These are phyloP conservation scores for Pterocles burchelli DNA, from an alignment of 2,113 vertebrate species.

Conservation along the genomic window DNA sequence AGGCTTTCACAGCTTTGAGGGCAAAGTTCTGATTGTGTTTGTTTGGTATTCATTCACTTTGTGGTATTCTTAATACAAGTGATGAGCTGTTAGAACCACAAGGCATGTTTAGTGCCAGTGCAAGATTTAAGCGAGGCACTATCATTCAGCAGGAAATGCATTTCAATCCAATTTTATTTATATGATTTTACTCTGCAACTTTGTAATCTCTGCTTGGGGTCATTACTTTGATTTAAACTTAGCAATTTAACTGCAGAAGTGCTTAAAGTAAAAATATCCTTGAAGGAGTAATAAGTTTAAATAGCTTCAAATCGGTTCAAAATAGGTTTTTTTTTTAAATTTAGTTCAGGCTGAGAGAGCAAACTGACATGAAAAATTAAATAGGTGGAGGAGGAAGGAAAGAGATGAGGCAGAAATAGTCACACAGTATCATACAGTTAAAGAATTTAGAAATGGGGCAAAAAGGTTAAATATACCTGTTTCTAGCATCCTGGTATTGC, in stretches of 20 bases:
- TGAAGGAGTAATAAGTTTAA: slow-evolving; percentile 75
- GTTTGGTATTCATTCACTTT: slow-evolving; percentile 71
- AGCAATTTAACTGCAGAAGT: slow-evolving; percentile 75
- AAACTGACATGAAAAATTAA: slow-evolving; percentile 51
- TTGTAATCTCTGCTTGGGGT: slow-evolving; percentile 76
- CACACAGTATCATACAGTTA: not conserved
- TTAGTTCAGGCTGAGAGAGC: slow-evolving; percentile 59
- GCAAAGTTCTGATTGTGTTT: slow-evolving; percentile 70
- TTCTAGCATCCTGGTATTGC: not conserved
- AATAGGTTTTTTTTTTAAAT: slow-evolving; percentile 70
- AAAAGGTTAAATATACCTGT: not conserved
- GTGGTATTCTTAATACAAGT: slow-evolving; percentile 60
- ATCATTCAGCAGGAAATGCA: slow-evolving; percentile 74
- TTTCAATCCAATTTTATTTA: slow-evolving; percentile 74
- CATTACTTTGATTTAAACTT: slow-evolving; percentile 80
- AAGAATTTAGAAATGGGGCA: not conserved
- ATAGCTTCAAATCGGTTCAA: slow-evolving; percentile 68
- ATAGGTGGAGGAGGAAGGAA: slow-evolving; percentile 10
- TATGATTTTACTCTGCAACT: slow-evolving; percentile 75
- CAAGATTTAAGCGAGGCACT: slow-evolving; percentile 73
- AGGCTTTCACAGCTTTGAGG: slow-evolving; percentile 59
- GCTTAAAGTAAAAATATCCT: slow-evolving; percentile 75
- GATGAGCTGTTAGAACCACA: slow-evolving; percentile 61
- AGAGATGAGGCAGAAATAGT: slow-evolving; percentile 37
- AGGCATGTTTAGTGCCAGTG: slow-evolving; percentile 59